A percentile compares a stretch with the other conserved stretches of the same genome.
Evolutionary conservation across 2,797 vertebrate species (phyloP).

Genomic region (Tokudaia tokunoshimensis): DNA sequence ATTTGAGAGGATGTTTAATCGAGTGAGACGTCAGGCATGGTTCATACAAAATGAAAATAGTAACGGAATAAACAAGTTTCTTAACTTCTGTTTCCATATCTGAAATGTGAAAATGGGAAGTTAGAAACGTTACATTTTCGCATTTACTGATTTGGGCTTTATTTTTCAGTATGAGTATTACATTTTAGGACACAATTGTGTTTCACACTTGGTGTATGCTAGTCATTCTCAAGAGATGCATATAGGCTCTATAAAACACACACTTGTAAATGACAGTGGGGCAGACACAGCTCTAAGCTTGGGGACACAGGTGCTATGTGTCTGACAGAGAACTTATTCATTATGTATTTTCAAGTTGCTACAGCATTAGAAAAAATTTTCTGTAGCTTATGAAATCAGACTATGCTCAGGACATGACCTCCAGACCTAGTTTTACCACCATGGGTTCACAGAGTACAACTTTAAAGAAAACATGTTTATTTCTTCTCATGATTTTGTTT

Average conservation of each 20-base stretch:
- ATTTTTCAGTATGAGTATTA: neutral
- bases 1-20: neutral
- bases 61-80: neutral
- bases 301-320: neutral
- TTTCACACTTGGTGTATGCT: neutral
- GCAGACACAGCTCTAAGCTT: neutral
- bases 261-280: neutral
- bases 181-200: neutral
- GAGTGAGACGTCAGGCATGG: neutral
- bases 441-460: neutral
- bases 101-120: slow-evolving; percentile 20
- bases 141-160: neutral
- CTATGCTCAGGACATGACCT: neutral
- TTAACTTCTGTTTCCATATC: neutral
- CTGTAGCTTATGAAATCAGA: neutral
- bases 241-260: neutral
- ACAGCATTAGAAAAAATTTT: neutral
- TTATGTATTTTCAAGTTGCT: slow-evolving; percentile 47
- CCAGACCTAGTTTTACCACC: neutral
- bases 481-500: neutral
- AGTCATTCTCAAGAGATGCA: neutral
- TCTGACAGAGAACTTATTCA: neutral
- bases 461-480: neutral
- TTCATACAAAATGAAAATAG: neutral
- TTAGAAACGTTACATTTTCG: neutral